Conservation (phyloP, 2,113 vertebrate genomes). For the Cololabis saira region DNA sequence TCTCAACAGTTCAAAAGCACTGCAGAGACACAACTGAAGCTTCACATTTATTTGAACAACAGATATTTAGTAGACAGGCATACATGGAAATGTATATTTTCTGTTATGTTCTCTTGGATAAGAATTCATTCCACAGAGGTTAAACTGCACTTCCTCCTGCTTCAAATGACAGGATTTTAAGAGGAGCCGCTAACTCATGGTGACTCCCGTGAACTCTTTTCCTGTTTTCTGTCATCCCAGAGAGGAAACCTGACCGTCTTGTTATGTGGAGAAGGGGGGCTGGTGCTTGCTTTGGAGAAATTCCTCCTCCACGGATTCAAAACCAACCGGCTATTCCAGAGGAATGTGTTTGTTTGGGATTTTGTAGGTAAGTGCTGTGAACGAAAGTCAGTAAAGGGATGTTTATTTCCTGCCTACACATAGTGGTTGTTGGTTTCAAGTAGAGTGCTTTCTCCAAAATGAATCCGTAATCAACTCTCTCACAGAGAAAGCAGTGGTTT, state of each 20-base stretch:
- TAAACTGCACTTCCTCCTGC: not conserved
- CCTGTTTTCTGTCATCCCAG: constrained; percentile 70
- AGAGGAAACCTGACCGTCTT: constrained; percentile 93
- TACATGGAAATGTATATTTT: constrained; percentile 8
- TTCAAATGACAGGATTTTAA: too few species aligned
- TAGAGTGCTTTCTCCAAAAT: constrained; percentile 10
- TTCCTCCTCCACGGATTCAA: constrained; percentile 96
- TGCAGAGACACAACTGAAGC: too few species aligned
- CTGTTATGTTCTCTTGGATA: not conserved
- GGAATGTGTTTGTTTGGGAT: constrained; percentile 97
- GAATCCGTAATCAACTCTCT: not conserved
- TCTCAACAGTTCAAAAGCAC: too few species aligned
- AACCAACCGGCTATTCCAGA: constrained; percentile 92
- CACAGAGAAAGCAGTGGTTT: constrained; percentile 88
- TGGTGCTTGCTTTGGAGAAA: constrained; percentile 92
- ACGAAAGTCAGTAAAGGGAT: not conserved
- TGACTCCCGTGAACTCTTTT: constrained; percentile 20
- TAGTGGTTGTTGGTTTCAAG: constrained; percentile 22
- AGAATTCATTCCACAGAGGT: not conserved
- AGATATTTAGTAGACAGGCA: constrained; percentile 17
- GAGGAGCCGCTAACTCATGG: constrained; percentile 14
- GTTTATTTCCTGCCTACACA: constrained; percentile 34
- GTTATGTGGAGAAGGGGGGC: constrained; percentile 92
- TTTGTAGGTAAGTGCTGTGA: constrained; percentile 90
- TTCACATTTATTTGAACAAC: constrained; percentile 7